Base-by-base conservation (phyloP, 2,113 vertebrate species). In the Gasterosteus nipponicus region DNA sequence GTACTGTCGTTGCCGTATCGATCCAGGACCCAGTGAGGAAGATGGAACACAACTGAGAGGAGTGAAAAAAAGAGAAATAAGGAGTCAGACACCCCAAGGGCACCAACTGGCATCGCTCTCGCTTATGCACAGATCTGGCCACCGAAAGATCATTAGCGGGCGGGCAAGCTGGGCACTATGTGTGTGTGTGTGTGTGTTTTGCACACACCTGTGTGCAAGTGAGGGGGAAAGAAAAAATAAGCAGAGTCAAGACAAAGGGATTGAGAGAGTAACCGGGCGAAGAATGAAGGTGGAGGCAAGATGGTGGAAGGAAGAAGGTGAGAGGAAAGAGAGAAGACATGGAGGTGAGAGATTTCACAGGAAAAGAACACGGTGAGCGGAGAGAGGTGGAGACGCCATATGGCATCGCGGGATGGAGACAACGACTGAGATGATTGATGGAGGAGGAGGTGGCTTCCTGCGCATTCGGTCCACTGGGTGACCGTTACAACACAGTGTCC, bases 331-430 rank as follows among this genome's bases (percentile, higher is more conserved):
- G 39, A 19, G 11, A 46, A n/a, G 59, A 49, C 18, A 22, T 18
- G 19, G 31, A 74, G 64, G 81, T 78, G 81, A 86, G 74, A 77
- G 65, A 66, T 85, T 62, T 67, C 67, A 64, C 62, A 76, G 78
- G 66, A 73, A 39, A 41, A 7, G 47, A 63, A 18, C 14, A 22
- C 78, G 78, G 76, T 22, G 41, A 58, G 67, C 72, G 60, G 31
- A 75, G 62, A 72, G 74, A 75, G 85, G 60, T 26, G 72, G 87
- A 88, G 86, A 73, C 35, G 85, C 90, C 93, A 94, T 92, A 92
- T 93, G 90, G 92, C 74, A 53, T 76, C 89, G 31, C 93, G 89
- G 87, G 89, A 90, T 26, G 91, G 89, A 92, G 83, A 84, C 54
- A 77, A 80, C 59, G 63, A 70, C 77, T 44, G 41, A 70, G 81